Evolutionary conservation across 2,797 vertebrate genomes (phyloP).

Genomic region (Falco concolor): DNA sequence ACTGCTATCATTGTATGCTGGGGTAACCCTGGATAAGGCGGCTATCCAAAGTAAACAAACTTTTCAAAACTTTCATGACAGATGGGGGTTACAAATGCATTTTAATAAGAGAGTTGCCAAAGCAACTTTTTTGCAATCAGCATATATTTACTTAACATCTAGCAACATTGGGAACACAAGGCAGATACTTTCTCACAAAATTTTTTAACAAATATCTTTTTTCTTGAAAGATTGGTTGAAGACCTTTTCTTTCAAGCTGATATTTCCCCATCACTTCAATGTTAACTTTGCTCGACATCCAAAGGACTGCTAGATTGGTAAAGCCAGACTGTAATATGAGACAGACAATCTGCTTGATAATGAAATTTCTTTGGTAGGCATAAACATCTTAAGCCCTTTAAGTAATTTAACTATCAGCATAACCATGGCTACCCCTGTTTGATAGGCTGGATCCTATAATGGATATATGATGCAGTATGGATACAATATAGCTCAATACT

Average conservation of each 20-base stretch:
- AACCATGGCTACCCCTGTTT: constrained; percentile 44
- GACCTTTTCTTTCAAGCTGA: constrained; percentile 73
- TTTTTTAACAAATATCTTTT: constrained; percentile 73
- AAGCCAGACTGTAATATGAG: constrained; percentile 67
- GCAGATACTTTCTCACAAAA: constrained; percentile 78
- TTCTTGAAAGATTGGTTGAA: constrained; percentile 72
- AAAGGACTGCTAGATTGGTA: constrained; percentile 60
- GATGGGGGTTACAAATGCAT: constrained; percentile 81
- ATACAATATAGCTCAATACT: background rate
- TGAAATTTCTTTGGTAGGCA: constrained; percentile 64
- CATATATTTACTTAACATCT: constrained; percentile 82
- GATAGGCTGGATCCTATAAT: constrained; percentile 20
- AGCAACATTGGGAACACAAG: constrained; percentile 79
- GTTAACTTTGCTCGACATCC: constrained; percentile 68
- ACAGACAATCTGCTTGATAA: constrained; percentile 67
- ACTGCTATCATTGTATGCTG: constrained; percentile 83
- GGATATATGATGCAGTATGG: background rate
- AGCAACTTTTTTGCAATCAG: constrained; percentile 75
- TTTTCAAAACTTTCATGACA: constrained; percentile 85
- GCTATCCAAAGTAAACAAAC: constrained; percentile 84
- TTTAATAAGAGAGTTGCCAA: constrained; percentile 84
- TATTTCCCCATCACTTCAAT: constrained; percentile 67
- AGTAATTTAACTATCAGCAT: constrained; percentile 64
- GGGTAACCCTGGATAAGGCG: constrained; percentile 80
- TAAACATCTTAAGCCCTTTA: constrained; percentile 66